Evolutionary conservation across 2,888 invertebrate species (phyloP).

Genomic region (Caenorhabditis japonica): DNA sequence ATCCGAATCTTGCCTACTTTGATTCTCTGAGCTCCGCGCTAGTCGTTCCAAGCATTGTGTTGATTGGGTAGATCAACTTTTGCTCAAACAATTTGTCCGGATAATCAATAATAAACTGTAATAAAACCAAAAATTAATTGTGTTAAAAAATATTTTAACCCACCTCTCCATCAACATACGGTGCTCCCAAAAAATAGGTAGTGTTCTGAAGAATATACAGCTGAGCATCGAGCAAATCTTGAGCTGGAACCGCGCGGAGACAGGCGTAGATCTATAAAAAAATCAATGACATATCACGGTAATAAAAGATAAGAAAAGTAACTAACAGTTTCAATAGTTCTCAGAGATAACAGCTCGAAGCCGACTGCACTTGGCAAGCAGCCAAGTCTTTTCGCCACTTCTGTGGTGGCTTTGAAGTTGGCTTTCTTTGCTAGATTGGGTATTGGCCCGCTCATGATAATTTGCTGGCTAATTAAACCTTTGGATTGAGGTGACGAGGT

Average conservation of each 20-base stretch:
- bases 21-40: too few relatives aligned
- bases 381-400: neutral
- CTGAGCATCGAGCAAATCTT: slow-evolving; percentile 10
- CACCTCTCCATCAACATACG: slow-evolving; percentile 4
- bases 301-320: too few relatives aligned
- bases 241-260: neutral
- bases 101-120: too few relatives aligned
- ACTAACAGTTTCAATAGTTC: neutral
- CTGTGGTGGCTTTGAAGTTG: slow-evolving; percentile 6
- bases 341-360: neutral
- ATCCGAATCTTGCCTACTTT: too few relatives aligned
- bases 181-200: neutral
- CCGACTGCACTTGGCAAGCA: neutral
- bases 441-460: slow-evolving; percentile 17
- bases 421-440: neutral
- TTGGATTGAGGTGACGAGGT: slow-evolving; percentile 2
- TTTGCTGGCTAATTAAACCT: slow-evolving; percentile 10
- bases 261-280: slow-evolving; percentile 4
- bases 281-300: too few relatives aligned
- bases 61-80: too few relatives aligned
- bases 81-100: too few relatives aligned
- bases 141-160: too few relatives aligned
- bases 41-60: too few relatives aligned
- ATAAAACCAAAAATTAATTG: too few relatives aligned
- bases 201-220: neutral